These are phyloP conservation scores for Sphinx pinastri DNA, from an alignment of 2,888 invertebrate species.

Conservation along the genomic window DNA sequence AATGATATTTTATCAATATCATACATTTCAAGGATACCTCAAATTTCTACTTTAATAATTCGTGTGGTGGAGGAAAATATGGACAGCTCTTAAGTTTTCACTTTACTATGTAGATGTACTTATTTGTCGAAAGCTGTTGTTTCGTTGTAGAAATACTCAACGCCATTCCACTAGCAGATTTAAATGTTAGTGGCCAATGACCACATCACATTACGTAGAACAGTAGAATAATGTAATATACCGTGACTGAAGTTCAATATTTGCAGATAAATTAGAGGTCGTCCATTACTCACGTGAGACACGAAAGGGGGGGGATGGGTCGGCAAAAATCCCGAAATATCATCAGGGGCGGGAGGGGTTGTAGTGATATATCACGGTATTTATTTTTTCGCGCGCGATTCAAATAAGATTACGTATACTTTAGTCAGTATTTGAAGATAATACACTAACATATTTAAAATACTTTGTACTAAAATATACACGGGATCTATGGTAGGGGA, in stretches of 20 bases:
- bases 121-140: not conserved
- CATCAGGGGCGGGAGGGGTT: no score
- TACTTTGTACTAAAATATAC: no score
- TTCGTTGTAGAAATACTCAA: not conserved
- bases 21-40: not conserved
- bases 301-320: no score
- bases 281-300: no score
- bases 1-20: not conserved
- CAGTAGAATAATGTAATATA: not conserved
- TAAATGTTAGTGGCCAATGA: not conserved
- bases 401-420: no score
- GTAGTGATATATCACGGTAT: no score
- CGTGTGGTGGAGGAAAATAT: not conserved
- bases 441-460: no score
- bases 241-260: not conserved
- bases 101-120: not conserved
- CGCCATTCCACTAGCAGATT: not conserved
- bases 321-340: no score
- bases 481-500: no score
- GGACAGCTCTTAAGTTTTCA: constrained; percentile 10
- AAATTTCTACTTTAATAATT: constrained; percentile 2
- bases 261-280: not conserved
- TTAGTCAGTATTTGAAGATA: no score
- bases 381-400: no score
- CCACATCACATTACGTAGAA: not conserved